Base-by-base conservation (phyloP, 1,140 invertebrate species). In the Brachystomella parvula region DNA sequence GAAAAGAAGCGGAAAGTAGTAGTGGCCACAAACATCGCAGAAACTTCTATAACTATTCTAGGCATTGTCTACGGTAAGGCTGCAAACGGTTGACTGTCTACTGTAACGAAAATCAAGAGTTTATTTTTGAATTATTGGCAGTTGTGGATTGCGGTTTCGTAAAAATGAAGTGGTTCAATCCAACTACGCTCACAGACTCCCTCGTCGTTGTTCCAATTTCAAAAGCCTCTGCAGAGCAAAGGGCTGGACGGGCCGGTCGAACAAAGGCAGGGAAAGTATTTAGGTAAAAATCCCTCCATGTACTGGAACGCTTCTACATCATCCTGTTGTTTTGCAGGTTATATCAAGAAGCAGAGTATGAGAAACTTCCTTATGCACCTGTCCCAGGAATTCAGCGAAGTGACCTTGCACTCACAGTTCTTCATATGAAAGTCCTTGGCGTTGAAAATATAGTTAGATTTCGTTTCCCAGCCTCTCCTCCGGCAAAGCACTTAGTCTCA, bases 111-210 rank as follows among this genome's bases (percentile, higher is more conserved):
- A 39, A n/a, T 19, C 2, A 57, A 1, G 21, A 12, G 1, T 66
- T 61, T 30, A 26, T 53, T 70, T 62, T 68, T 47, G 24, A 53
- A 53, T 6, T 53, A 68, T 72, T 70, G 83, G 33, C 74, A 92
- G 94, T 98, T 56, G 86, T 98, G 61, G 96, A 99, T 77, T 88
- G 90, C 79, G 96, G 96, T 1, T 99, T 95, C 81, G 91, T 95
- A n/a, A 99, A 98, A 81, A 77, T 96, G 59, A 87, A 89, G 32
- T 94, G 90, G 81, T 96, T 89, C 76, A 92, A 96, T 75, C 82
- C 87, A 0, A 83, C 86, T 31, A 87, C 89, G 19, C 87, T 88
- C 26, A 89, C 91, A 15, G 93, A 98, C 76, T 87, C 85, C 60
- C 77, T 99, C 1, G 84, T 94, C 12, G 83, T 91, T 2, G 85